These are phyloP conservation scores for Sipha maydis DNA, from an alignment of 2,888 invertebrate genomes.

Conservation along the genomic window DNA sequence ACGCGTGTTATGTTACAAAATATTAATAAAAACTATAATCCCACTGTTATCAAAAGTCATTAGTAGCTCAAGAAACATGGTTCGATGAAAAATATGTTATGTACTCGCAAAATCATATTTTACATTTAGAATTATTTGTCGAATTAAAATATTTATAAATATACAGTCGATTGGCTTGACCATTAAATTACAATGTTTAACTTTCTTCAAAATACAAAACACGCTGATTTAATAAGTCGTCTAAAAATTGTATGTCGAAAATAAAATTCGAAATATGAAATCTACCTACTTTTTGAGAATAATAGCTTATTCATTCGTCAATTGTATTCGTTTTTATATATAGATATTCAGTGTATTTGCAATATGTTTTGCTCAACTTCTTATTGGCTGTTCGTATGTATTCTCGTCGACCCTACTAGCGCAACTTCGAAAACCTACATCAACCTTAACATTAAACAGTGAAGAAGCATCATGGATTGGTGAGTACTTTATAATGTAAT, in stretches of 20 bases:
- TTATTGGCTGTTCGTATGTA: conserved; percentile 9
- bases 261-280: not conserved
- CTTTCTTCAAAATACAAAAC: conserved; percentile 1
- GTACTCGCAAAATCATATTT: not conserved
- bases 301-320: not conserved
- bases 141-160: not conserved
- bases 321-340: not conserved
- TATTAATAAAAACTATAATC: not conserved
- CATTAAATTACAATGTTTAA: not conserved
- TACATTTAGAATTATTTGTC: not conserved
- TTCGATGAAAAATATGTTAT: not conserved
- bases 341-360: not conserved
- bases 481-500: not conserved
- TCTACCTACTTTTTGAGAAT: not conserved
- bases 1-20: not conserved
- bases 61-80: not conserved
- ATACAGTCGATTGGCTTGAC: not conserved
- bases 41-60: not conserved
- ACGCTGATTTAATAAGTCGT: not conserved
- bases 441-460: not conserved
- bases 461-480: conserved; percentile 52
- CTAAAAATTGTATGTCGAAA: conserved; percentile 10
- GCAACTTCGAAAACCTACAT: conserved; percentile 6
- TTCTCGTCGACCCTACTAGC: not conserved
- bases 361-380: conserved; percentile 2